Conservation (phyloP, 1,140 invertebrate species). For the Drosophila ananassae region DNA sequence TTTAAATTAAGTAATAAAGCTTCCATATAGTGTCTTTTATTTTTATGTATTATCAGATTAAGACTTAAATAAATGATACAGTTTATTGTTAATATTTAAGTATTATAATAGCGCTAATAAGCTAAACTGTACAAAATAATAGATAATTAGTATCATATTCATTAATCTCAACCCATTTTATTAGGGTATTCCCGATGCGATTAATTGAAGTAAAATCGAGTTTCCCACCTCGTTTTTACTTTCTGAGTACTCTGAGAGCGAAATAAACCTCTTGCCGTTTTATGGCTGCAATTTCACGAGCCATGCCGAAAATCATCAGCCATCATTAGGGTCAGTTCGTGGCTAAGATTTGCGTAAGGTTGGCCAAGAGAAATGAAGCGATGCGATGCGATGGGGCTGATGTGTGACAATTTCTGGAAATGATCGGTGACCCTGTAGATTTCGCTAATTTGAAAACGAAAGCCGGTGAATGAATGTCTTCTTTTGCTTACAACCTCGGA, state of each 20-base stretch:
- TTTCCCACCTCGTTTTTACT: slow-evolving; percentile 60
- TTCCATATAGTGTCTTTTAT: neutral
- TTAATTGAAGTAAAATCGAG: neutral
- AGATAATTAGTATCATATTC: neutral
- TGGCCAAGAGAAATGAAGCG: slow-evolving; percentile 49
- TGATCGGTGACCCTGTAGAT: slow-evolving; percentile 41
- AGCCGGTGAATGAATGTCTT: slow-evolving; percentile 34
- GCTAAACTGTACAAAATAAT: neutral
- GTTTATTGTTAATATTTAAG: neutral
- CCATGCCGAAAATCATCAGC: slow-evolving; percentile 72
- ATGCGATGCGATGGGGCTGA: slow-evolving; percentile 10
- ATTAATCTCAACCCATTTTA: neutral
- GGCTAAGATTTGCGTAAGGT: slow-evolving; percentile 59
- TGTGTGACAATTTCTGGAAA: slow-evolving; percentile 60
- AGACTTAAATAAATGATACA: neutral
- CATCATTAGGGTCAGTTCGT: slow-evolving; percentile 75
- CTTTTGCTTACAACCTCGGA: slow-evolving; percentile 4
- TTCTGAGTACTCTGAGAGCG: slow-evolving; percentile 44
- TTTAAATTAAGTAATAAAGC: neutral
- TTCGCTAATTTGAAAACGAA: slow-evolving; percentile 67
- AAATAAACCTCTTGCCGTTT: slow-evolving; percentile 37
- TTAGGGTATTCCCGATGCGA: slow-evolving; percentile 9
- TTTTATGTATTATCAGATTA: neutral
- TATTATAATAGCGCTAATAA: neutral
- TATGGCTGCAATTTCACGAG: slow-evolving; percentile 64